Conservation (phyloP, 2,113 vertebrate genomes). For the Xiphias gladius region DNA sequence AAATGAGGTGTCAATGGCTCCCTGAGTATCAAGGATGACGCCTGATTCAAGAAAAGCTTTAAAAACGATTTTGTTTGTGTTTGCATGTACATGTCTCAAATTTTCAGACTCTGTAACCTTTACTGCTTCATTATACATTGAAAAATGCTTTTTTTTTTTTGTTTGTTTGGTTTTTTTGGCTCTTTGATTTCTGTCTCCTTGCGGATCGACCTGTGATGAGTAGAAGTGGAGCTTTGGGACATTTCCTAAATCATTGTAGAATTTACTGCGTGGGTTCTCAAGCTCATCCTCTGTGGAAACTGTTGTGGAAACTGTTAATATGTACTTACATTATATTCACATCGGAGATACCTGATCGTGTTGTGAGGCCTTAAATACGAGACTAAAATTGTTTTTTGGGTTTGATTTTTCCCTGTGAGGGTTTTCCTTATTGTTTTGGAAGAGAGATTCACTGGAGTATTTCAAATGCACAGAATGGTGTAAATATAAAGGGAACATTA, state of each 20-base stretch:
- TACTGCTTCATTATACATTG: neutral
- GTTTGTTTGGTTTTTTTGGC: neutral
- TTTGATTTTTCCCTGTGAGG: neutral
- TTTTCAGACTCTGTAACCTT: neutral
- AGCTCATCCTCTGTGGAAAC: neutral
- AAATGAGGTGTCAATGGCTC: neutral
- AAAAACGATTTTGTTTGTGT: neutral
- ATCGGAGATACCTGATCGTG: neutral
- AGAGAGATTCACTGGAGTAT: neutral
- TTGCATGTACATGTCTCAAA: neutral
- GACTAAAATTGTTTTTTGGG: neutral
- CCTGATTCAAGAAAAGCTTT: too few species aligned
- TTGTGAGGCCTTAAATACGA: constrained; percentile 1
- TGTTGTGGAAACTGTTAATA: constrained; percentile 10
- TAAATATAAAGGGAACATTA: constrained; percentile 35
- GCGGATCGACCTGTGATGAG: neutral
- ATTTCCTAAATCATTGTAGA: neutral
- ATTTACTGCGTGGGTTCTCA: neutral
- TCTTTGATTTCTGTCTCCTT: constrained; percentile 9
- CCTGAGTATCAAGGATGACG: neutral
- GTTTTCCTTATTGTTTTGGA: neutral
- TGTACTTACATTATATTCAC: neutral
- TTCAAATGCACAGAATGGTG: constrained; percentile 33
- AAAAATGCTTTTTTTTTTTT: neutral
- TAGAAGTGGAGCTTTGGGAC: neutral